These are phyloP conservation scores for Nemopilema nomurai DNA, from an alignment of 30 jellyfish, hydroid and myxozoan species.

Conservation along the genomic window DNA sequence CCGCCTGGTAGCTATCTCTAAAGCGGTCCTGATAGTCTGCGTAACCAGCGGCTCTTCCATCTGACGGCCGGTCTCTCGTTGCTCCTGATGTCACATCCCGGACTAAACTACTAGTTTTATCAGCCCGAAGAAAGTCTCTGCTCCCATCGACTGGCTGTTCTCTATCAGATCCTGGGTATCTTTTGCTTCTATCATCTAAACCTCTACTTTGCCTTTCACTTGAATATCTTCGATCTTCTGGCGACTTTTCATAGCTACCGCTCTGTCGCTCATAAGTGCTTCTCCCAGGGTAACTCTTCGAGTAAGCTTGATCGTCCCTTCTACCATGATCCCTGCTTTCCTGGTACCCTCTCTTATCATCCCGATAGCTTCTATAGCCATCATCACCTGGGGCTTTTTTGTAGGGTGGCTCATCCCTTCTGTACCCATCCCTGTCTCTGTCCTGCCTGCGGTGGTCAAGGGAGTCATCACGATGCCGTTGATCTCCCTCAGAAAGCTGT, in stretches of 20 bases:
- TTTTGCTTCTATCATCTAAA: not conserved
- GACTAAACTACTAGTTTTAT: not conserved
- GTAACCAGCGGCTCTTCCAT: not conserved
- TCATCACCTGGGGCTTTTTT: conserved; percentile 10
- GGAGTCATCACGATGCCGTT: not conserved
- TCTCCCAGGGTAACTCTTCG: conserved; percentile 6
- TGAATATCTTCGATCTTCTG: not conserved
- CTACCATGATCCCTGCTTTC: conserved; percentile 16
- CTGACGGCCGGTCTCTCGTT: not conserved
- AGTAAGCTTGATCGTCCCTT: conserved; percentile 5
- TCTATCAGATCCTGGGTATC: not conserved
- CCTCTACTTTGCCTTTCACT: conserved; percentile 1
- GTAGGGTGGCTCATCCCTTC: conserved; percentile 38
- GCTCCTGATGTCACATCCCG: not conserved
- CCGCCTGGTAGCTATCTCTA: not conserved
- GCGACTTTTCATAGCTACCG: not conserved
- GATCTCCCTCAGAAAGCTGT: not conserved
- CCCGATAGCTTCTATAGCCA: conserved; percentile 28
- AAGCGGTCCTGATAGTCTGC: not conserved
- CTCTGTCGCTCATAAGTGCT: not conserved
- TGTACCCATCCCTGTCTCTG: not conserved
- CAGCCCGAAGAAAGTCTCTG: not conserved
- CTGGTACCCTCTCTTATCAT: conserved; percentile 31
- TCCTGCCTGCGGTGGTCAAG: not conserved
- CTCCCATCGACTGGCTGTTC: not conserved